Percentiles rank a stretch among this genome's conserved stretches.
These are phyloP conservation scores for Pachypeltis micranthus DNA, from an alignment of 1,140 invertebrate genomes.

Conservation along the genomic window DNA sequence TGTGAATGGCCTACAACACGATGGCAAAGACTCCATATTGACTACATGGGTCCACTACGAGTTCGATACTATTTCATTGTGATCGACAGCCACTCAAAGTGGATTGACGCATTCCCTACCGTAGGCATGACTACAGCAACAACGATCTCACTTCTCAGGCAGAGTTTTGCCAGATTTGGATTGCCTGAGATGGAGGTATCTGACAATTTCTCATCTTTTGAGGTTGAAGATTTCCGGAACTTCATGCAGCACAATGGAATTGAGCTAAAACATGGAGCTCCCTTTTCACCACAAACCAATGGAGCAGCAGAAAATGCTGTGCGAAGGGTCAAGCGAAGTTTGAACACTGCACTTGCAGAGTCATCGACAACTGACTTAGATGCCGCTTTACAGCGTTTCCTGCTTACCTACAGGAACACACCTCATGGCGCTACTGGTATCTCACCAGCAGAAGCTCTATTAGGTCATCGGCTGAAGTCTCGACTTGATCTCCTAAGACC, in stretches of 20 bases:
- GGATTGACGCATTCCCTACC: constrained; percentile 14
- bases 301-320: constrained; percentile 1
- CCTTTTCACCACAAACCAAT: constrained; percentile 7
- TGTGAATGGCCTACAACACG: no score
- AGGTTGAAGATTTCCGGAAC: neutral
- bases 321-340: constrained; percentile 1
- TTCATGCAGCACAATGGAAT: constrained; percentile 3
- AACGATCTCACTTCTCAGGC: neutral
- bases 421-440: no score
- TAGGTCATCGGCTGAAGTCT: no score
- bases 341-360: no score
- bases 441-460: no score
- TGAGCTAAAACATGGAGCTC: constrained; percentile 6
- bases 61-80: constrained; percentile 2
- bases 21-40: constrained; percentile 14
- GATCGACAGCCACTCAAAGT: constrained; percentile 11
- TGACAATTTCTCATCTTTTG: neutral
- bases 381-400: no score
- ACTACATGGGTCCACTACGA: neutral
- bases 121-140: neutral
- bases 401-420: no score
- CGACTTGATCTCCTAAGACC: no score
- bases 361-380: no score
- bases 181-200: no score
- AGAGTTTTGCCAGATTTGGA: neutral